Evolutionary conservation across 2,888 invertebrate genomes (phyloP).

Genomic region (Orthosia gothica): DNA sequence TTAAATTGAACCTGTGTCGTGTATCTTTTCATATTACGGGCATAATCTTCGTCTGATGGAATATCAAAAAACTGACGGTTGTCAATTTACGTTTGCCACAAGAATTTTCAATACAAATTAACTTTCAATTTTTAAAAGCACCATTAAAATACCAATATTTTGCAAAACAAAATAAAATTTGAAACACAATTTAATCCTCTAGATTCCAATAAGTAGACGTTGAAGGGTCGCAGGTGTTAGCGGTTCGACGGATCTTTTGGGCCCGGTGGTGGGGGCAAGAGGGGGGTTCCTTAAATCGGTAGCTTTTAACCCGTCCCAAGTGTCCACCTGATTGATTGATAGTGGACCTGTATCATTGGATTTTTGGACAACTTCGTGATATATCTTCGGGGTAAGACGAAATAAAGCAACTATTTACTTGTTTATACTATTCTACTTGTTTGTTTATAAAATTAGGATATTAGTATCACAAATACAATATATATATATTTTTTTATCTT

Average conservation of each 20-base stretch:
- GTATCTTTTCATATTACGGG: neutral
- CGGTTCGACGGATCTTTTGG: slow-evolving; percentile 62
- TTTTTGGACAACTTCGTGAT: slow-evolving; percentile 42
- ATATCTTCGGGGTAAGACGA: slow-evolving; percentile 11
- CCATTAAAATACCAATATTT: neutral
- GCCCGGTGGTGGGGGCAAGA: slow-evolving; percentile 52
- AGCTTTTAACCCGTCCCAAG: slow-evolving; percentile 76
- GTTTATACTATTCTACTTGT: neutral
- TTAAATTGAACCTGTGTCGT: no score
- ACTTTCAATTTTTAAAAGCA: slow-evolving; percentile 15
- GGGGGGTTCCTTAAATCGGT: slow-evolving; percentile 69
- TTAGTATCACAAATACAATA: no score
- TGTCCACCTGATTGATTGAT: slow-evolving; percentile 81
- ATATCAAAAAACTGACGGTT: neutral
- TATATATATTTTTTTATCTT: no score
- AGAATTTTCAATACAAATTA: neutral
- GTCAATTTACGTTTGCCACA: neutral
- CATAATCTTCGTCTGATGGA: neutral
- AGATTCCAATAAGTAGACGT: slow-evolving; percentile 43
- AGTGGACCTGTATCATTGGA: slow-evolving; percentile 60
- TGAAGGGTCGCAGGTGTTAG: slow-evolving; percentile 72
- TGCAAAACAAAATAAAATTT: slow-evolving; percentile 3
- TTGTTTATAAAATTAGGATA: no score
- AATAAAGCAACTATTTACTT: slow-evolving; percentile 6
- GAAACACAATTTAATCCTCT: slow-evolving; percentile 47